Percentiles rank a stretch among this genome's conserved stretches.
phyloP scores from a whole-genome alignment of 2,888 invertebrate species.

The Drosophila kuntzei region DNA sequence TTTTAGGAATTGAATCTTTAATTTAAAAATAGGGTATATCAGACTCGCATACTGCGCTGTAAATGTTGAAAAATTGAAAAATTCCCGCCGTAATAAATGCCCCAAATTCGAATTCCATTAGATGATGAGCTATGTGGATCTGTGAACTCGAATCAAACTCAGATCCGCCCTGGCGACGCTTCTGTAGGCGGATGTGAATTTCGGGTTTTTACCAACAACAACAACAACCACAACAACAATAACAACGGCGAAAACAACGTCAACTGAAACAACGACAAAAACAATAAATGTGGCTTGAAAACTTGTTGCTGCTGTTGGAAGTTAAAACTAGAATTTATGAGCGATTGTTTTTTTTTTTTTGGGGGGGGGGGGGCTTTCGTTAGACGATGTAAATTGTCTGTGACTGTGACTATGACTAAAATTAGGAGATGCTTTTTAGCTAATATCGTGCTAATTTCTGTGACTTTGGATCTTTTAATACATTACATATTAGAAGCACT shows the following conservation, averaged over 20 bases:
- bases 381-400: constrained; percentile 54
- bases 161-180: constrained; percentile 46
- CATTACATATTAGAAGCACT: constrained; percentile 5
- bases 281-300: constrained; percentile 49
- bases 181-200: constrained; percentile 65
- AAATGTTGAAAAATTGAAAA: constrained; percentile 4
- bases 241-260: constrained; percentile 1
- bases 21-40: constrained; percentile 15
- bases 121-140: constrained; percentile 30
- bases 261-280: constrained; percentile 19
- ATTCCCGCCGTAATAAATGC: constrained; percentile 40
- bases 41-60: neutral
- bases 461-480: constrained; percentile 32
- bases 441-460: constrained; percentile 54
- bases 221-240: constrained; percentile 15
- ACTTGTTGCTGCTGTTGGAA: constrained; percentile 51
- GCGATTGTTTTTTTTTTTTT: too few species aligned
- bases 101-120: constrained; percentile 34
- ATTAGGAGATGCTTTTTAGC: constrained; percentile 32
- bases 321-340: constrained; percentile 67
- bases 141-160: constrained; percentile 9
- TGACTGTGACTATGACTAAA: constrained; percentile 41
- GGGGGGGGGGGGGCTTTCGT: constrained; percentile 39
- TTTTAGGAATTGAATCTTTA: too few species aligned
- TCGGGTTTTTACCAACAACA: constrained; percentile 58